Conservation (phyloP, 2,797 vertebrate genomes). For the Oophaga sylvatica region DNA sequence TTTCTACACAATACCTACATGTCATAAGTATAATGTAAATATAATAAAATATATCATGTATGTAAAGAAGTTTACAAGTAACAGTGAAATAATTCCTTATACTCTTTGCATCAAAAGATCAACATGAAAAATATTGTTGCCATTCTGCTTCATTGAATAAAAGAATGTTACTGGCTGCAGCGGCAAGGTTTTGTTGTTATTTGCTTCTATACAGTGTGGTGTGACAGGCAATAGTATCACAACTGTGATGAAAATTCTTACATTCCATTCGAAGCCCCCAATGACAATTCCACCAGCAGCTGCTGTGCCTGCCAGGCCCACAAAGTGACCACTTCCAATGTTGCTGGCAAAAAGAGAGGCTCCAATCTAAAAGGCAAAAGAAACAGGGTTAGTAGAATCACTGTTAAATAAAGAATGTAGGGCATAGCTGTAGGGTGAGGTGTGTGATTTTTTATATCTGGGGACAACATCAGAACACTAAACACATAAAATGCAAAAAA, state of each 20-base stretch:
- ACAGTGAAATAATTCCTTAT: too few species aligned
- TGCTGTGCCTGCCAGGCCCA: conserved; percentile 82
- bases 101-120: too few species aligned
- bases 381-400: background rate
- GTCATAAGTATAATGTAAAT: too few species aligned
- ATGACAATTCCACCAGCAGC: conserved; percentile 80
- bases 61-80: too few species aligned
- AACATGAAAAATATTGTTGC: too few species aligned
- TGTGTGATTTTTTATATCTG: background rate
- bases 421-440: background rate
- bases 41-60: too few species aligned
- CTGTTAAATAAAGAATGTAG: background rate
- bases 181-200: background rate
- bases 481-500: too few species aligned
- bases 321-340: conserved; percentile 85
- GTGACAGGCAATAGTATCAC: background rate
- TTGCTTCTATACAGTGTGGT: background rate
- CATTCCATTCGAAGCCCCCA: conserved; percentile 86
- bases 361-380: conserved; percentile 74
- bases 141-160: too few species aligned
- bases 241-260: conserved; percentile 67
- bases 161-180: background rate
- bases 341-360: conserved; percentile 87
- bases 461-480: too few species aligned
- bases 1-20: too few species aligned